A percentile compares a stretch with the other conserved stretches of the same genome.
phyloP scores from a whole-genome alignment of 2,888 invertebrate genomes.

The Metallyticus violacea region DNA sequence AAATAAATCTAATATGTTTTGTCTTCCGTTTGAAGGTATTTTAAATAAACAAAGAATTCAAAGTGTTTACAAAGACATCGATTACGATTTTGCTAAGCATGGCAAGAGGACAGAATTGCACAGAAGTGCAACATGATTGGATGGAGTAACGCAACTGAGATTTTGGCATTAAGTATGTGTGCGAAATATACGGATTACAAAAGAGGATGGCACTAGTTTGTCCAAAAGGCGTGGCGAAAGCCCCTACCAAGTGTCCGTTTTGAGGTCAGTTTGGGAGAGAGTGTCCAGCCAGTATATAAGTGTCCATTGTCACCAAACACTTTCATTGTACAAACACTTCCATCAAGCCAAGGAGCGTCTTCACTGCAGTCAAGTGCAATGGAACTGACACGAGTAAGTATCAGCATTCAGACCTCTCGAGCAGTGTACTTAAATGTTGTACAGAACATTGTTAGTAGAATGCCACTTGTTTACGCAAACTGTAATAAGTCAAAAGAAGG shows the following conservation, averaged over 20 bases:
- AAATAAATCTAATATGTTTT: too few relatives aligned
- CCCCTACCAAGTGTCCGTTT: background rate
- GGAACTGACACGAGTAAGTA: slow-evolving; percentile 4
- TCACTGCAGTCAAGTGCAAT: background rate
- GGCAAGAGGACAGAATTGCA: background rate
- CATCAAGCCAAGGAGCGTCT: background rate
- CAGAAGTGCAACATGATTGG: background rate
- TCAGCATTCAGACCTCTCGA: too few relatives aligned
- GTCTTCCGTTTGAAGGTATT: too few relatives aligned
- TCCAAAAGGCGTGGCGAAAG: background rate
- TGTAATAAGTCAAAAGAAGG: too few relatives aligned
- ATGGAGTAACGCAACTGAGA: background rate
- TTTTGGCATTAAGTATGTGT: background rate
- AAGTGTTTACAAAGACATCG: too few relatives aligned
- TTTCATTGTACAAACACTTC: background rate
- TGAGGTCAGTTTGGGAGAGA: background rate
- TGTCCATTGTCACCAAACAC: background rate
- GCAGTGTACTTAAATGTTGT: too few relatives aligned
- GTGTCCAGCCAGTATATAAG: background rate
- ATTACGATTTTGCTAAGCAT: too few relatives aligned
- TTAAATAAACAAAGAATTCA: too few relatives aligned
- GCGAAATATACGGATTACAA: background rate
- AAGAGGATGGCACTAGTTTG: background rate
- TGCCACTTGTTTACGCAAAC: too few relatives aligned
- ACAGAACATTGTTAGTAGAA: too few relatives aligned